These are phyloP conservation scores for Mormoops blainvillei DNA, from an alignment of 2,113 vertebrate species.

Conservation along the genomic window DNA sequence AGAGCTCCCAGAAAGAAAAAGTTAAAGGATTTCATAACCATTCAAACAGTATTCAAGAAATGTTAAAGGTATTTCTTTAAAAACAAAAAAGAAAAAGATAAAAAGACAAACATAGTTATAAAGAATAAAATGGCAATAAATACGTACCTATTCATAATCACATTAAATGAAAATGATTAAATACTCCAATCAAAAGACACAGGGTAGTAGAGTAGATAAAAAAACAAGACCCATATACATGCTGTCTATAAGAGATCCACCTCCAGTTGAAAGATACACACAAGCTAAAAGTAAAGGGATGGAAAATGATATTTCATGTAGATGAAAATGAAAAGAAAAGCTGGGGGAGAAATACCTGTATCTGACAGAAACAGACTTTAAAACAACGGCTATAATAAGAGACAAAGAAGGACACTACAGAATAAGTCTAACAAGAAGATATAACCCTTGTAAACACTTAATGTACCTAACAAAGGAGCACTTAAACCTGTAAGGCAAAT, in stretches of 20 bases:
- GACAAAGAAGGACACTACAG: not conserved
- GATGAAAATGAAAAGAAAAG: not conserved
- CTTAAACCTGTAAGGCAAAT: not conserved
- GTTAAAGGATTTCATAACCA: too few species aligned
- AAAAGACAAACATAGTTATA: not conserved
- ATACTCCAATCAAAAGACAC: not conserved
- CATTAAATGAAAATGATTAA: not conserved
- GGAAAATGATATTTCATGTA: not conserved
- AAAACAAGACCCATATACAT: not conserved
- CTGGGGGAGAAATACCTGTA: not conserved
- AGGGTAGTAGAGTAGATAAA: not conserved
- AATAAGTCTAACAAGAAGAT: not conserved
- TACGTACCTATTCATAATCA: not conserved
- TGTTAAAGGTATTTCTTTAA: too few species aligned
- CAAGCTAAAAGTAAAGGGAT: not conserved
- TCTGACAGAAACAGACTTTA: not conserved
- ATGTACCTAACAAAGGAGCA: not conserved
- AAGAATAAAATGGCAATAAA: not conserved
- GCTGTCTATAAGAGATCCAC: not conserved
- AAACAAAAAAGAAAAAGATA: too few species aligned
- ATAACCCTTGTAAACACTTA: not conserved
- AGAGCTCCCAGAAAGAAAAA: too few species aligned
- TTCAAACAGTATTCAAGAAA: too few species aligned
- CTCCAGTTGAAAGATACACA: not conserved
- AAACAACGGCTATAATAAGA: not conserved